Evolutionary conservation across 2,113 vertebrate genomes (phyloP), one percentile per base, ranked within the genome.

Genomic region (Takifugu bimaculatus): DNA sequence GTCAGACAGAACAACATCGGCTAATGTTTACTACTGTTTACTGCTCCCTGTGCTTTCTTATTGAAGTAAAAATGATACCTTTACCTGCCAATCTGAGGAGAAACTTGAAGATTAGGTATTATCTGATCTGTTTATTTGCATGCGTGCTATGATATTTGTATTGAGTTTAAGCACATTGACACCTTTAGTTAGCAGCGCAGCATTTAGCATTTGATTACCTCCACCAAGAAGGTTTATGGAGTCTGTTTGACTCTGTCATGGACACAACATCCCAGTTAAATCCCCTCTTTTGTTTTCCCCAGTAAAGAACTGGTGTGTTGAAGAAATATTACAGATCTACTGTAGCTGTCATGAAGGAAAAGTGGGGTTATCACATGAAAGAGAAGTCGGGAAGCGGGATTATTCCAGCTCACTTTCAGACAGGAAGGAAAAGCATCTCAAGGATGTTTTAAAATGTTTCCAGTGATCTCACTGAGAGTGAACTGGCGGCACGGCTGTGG

Each of bases 341-440:
- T 80, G 83, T 81, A 82, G 67, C 59, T 68, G 84, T 85, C 82
- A 84, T 85, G 81, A 79, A 72, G 57, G 56, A 72, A 45, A 29
- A 35, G n/a, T 29, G 65, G 63, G 57, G 65, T 57, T 59, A 70
- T 70, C 58, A 72, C 73, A 68, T 32, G 63, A 57, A 74, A 25
- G 65, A 43, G 49, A 66, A 45, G 2, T 26, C 54, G 55, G 56
- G 56, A 65, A 77, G 47, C 49, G 50, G 57, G 50, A 57, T 14
- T 13, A n/a, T 32, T 39, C n/a, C 50, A 68, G 47, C 13, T 72
- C 82, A 83, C 80, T 66, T 78, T 85, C 73, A 79, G 75, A 58
- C 26, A 65, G 61, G 15, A 26, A 45, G 4, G 47, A 49, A 50
- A 13, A 26, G 2, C 10, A 39, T 27, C 13, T 7, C 26, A 47